A percentile compares a stretch with the other conserved stretches of the same genome.
Conservation (phyloP, 1,140 invertebrate genomes). For the Hydropsyche tenuis region DNA sequence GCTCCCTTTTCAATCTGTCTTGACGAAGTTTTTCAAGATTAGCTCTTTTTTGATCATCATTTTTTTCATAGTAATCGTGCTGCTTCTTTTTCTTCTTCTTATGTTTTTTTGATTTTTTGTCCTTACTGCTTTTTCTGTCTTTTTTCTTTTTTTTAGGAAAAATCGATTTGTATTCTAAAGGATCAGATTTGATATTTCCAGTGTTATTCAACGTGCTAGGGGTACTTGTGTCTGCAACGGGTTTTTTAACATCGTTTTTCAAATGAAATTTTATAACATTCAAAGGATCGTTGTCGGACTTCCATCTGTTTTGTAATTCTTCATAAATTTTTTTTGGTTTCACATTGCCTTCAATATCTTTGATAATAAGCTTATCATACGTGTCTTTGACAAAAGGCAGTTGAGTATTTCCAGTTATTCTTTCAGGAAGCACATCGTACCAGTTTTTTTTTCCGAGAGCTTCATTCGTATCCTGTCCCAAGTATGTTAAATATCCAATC, state of each 20-base stretch:
- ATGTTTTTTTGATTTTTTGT: conserved; percentile 57
- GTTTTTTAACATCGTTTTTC: conserved; percentile 40
- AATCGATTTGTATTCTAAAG: conserved; percentile 47
- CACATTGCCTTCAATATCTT: conserved; percentile 59
- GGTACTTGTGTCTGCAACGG: conserved; percentile 37
- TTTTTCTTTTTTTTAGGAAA: conserved; percentile 53
- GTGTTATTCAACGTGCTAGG: neutral
- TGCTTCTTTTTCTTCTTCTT: conserved; percentile 50
- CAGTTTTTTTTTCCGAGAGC: conserved; percentile 79
- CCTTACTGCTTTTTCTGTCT: conserved; percentile 59
- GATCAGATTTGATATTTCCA: conserved; percentile 39
- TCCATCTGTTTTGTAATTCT: conserved; percentile 69
- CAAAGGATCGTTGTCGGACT: conserved; percentile 76
- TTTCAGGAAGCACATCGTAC: conserved; percentile 76
- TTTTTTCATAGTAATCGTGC: conserved; percentile 50
- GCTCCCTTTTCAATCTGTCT: conserved; percentile 81
- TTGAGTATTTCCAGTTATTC: conserved; percentile 54
- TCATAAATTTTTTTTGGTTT: conserved; percentile 54
- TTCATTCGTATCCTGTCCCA: conserved; percentile 94
- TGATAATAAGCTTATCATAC: conserved; percentile 59
- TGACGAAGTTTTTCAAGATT: conserved; percentile 78
- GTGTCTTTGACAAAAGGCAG: conserved; percentile 57
- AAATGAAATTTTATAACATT: conserved; percentile 71
- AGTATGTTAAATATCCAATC: conserved; percentile 94
- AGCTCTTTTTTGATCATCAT: conserved; percentile 55